These are phyloP conservation scores for Epinotia ramella DNA, from an alignment of 2,888 invertebrate genomes.

Conservation along the genomic window DNA sequence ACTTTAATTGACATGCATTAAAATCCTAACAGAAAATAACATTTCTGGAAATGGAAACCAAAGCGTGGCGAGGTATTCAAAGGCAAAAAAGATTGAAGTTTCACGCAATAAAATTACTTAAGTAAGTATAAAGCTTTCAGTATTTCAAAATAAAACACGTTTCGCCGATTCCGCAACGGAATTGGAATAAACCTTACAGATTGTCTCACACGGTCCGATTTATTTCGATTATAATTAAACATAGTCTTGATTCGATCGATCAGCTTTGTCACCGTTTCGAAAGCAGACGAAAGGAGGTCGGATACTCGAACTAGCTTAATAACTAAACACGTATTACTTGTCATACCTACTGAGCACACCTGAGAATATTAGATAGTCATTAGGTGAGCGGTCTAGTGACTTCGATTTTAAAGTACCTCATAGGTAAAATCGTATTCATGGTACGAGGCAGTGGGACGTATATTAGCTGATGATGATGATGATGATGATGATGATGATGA, in stretches of 20 bases:
- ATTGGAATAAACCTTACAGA: conserved; percentile 8
- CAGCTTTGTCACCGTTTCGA: conserved; percentile 53
- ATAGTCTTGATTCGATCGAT: conserved; percentile 47
- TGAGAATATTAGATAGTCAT: not conserved
- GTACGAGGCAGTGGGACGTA: too few relatives aligned
- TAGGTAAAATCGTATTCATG: too few relatives aligned
- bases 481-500: too few relatives aligned
- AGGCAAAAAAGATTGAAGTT: not conserved
- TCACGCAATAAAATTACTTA: not conserved
- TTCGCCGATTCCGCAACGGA: not conserved
- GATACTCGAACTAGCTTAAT: conserved; percentile 48
- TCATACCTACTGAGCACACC: conserved; percentile 41
- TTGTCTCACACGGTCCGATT: conserved; percentile 26
- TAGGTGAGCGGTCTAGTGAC: not conserved
- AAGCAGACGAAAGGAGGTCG: conserved; percentile 58
- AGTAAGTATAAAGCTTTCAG: not conserved
- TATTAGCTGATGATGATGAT: too few relatives aligned
- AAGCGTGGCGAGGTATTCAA: not conserved
- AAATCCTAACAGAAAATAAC: too few relatives aligned
- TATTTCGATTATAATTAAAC: conserved; percentile 34
- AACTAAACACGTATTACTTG: conserved; percentile 59
- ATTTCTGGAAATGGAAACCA: not conserved
- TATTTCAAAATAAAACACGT: not conserved
- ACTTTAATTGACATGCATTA: too few relatives aligned
- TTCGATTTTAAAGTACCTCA: too few relatives aligned